Base-by-base conservation (phyloP, 2,888 invertebrate genomes). In the Nomada hirtipes region DNA sequence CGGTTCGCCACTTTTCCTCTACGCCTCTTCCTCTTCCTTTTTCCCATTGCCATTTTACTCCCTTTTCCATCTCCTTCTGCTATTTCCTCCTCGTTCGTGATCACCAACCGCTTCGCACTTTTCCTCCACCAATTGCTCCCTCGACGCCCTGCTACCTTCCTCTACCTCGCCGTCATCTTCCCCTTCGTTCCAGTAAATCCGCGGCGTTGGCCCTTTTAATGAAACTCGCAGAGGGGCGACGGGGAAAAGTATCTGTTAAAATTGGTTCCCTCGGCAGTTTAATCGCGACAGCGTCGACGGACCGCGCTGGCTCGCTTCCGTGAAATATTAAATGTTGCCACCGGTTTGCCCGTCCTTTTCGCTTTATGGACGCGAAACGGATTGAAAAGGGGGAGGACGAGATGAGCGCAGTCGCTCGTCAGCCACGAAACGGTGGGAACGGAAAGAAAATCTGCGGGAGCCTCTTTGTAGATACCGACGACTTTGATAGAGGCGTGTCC, bases 1-100 rank as follows among this genome's bases (percentile, higher is more conserved):
- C 88, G 88, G 86, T 89, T 82, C 74, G 82, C 85, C 82, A 87
- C 89, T 89, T 83, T 85, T 89, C 86, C 82, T 85, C 88, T 61
- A 76, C 78, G 52, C 73, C 72, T 74, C 82, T 65, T 77, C 63
- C 55, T 76, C 57, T 47, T 69, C 64, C 42, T 75, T 72, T 74
- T 68, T 71, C 57, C 36, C 36, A 4, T 36, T 36, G 10, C 11
- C 65, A 65, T 79, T 68, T 68, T 64, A 55, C 59, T 75, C 59
- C 69, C 67, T 76, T 79, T 70, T 70, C 15, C 59, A 55, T 23
- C 74, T 59, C 44, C 73, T 61, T 68, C 55, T 52, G 47, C 71
- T 55, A 72, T 81, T 76, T 82, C 79, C 73, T 87, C 53, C 78
- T 81, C 74, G 76, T 75, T 76, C 83, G 71, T 74, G 79, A 81